phyloP scores from a whole-genome alignment of 2,797 vertebrate species.

The Notamacropus eugenii region DNA sequence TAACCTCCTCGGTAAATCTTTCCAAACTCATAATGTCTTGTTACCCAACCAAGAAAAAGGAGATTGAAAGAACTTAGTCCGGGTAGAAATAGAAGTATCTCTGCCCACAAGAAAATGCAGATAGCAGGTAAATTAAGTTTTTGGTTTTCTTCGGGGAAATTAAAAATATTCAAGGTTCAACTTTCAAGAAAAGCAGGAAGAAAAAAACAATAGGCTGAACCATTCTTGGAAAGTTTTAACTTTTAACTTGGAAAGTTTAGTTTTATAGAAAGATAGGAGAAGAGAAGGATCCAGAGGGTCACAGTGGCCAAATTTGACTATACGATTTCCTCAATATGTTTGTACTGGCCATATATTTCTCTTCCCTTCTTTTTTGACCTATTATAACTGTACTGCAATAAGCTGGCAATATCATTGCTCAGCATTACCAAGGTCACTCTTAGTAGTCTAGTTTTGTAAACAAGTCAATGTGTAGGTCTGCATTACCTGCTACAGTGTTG shows the following conservation, averaged over 20 bases:
- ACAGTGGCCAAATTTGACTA: not conserved
- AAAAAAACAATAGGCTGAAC: not conserved
- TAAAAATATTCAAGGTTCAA: not conserved
- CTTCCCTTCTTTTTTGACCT: not conserved
- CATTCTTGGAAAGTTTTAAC: not conserved
- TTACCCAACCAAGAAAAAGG: too few species aligned
- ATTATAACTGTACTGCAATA: not conserved
- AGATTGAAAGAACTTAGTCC: too few species aligned
- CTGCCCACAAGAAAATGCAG: too few species aligned
- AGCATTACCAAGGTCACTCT: constrained; percentile 37
- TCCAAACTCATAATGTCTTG: too few species aligned
- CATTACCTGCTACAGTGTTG: constrained; percentile 93
- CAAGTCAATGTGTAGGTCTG: not conserved
- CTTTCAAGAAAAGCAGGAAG: not conserved
- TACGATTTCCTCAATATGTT: not conserved
- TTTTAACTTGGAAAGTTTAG: too few species aligned
- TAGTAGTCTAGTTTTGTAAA: constrained; percentile 23
- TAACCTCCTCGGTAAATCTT: too few species aligned
- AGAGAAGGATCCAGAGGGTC: not conserved
- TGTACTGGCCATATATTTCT: not conserved
- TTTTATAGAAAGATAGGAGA: not conserved
- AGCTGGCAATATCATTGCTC: not conserved
- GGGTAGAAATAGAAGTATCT: too few species aligned
- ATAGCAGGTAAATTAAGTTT: too few species aligned
- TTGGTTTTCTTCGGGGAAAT: too few species aligned